phyloP scores from a whole-genome alignment of 2,888 invertebrate genomes.

The Odontocolon sp. region DNA sequence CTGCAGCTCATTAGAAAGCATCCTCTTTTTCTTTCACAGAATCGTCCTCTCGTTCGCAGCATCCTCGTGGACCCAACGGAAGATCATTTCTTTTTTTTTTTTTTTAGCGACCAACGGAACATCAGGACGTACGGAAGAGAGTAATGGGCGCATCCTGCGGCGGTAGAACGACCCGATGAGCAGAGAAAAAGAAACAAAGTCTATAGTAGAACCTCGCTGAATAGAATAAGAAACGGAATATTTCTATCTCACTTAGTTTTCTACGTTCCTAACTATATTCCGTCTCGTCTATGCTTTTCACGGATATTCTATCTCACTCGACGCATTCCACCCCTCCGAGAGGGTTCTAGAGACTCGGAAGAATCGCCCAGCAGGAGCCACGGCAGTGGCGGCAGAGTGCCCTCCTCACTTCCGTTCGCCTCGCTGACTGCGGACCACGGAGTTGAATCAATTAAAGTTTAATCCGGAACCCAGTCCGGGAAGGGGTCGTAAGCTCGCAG shows the following conservation, averaged over 20 bases:
- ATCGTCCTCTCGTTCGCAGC: constrained; percentile 34
- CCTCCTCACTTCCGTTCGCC: constrained; percentile 74
- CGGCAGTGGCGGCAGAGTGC: constrained; percentile 68
- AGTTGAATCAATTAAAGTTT: constrained; percentile 84
- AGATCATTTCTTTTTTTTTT: constrained; percentile 37
- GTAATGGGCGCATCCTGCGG: constrained; percentile 75
- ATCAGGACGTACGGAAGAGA: constrained; percentile 65
- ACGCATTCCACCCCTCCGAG: constrained; percentile 17
- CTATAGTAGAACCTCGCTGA: background rate
- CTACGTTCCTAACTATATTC: constrained; percentile 21
- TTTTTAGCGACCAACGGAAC: constrained; percentile 40
- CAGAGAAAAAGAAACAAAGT: constrained; percentile 47
- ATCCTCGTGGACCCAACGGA: constrained; percentile 33
- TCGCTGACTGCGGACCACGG: constrained; percentile 77
- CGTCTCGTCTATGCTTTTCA: constrained; percentile 17
- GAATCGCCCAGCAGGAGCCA: constrained; percentile 61
- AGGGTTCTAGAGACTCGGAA: constrained; percentile 52
- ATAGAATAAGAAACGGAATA: constrained; percentile 9
- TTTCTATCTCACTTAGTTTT: constrained; percentile 9
- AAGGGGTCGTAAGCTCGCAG: constrained; percentile 7
- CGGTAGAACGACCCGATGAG: constrained; percentile 61
- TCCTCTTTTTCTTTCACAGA: constrained; percentile 20
- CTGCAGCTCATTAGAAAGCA: constrained; percentile 27
- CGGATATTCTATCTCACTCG: background rate
- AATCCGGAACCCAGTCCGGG: constrained; percentile 82